Percentiles rank a stretch among this genome's conserved stretches.
These are phyloP conservation scores for Drosophila meridiana DNA, from an alignment of 2,888 invertebrate species.

Conservation along the genomic window DNA sequence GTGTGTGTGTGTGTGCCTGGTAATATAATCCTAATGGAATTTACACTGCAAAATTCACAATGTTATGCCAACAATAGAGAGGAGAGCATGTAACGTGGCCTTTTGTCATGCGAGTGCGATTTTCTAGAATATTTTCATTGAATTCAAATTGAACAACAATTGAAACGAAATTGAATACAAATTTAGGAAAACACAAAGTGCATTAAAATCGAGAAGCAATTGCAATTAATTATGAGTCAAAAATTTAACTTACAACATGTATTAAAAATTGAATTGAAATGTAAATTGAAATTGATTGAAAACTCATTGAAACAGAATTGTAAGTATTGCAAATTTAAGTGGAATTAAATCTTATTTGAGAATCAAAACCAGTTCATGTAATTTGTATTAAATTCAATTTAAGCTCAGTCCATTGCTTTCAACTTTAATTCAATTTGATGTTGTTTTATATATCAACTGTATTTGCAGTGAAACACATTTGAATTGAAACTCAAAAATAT, in stretches of 20 bases:
- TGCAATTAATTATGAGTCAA: background rate
- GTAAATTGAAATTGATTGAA: background rate
- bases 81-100: conserved; percentile 55
- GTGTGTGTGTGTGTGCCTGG: conserved; percentile 41
- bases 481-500: too few species aligned
- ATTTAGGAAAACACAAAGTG: too few species aligned
- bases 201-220: background rate
- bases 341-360: background rate
- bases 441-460: too few species aligned
- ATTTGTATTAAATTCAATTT: too few species aligned
- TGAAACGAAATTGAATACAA: conserved; percentile 16
- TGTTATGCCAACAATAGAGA: conserved; percentile 53
- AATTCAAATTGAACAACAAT: conserved; percentile 27
- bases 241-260: background rate
- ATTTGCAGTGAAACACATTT: too few species aligned
- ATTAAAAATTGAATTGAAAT: conserved; percentile 6
- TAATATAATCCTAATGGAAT: conserved; percentile 82
- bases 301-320: background rate
- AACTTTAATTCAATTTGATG: too few species aligned
- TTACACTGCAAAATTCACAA: conserved; percentile 70
- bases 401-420: too few species aligned
- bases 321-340: background rate
- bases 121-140: conserved; percentile 22
- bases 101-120: conserved; percentile 47
- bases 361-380: too few species aligned